Evolutionary conservation across 2,113 vertebrate species (phyloP).

Genomic region (Parus major): DNA sequence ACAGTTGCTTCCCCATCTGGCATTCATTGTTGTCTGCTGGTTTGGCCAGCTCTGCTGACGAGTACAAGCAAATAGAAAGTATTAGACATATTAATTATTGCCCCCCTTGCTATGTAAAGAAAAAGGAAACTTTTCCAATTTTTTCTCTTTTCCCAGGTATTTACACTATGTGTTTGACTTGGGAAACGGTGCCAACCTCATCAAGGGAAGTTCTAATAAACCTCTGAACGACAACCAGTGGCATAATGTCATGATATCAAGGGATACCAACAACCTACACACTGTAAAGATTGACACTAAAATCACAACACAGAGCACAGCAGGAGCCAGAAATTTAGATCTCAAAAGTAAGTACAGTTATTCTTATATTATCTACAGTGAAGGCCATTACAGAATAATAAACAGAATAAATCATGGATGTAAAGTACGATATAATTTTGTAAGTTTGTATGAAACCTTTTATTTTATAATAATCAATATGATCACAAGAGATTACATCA

Average conservation of each 20-base stretch:
- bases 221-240: slow-evolving; percentile 97
- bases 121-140: slow-evolving; percentile 51
- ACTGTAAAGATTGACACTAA: slow-evolving; percentile 97
- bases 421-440: not conserved
- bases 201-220: slow-evolving; percentile 97
- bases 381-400: not conserved
- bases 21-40: not conserved
- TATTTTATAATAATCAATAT: not conserved
- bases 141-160: slow-evolving; percentile 77
- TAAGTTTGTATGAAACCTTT: not conserved
- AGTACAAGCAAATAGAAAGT: not conserved
- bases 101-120: not conserved
- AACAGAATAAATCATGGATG: not conserved
- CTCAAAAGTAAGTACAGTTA: slow-evolving; percentile 88
- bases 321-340: slow-evolving; percentile 94
- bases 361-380: not conserved
- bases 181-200: slow-evolving; percentile 95
- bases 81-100: not conserved
- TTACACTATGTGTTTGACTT: slow-evolving; percentile 96
- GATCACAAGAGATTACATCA: not conserved
- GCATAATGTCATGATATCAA: slow-evolving; percentile 97
- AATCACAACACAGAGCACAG: slow-evolving; percentile 92
- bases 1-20: not conserved
- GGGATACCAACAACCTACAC: slow-evolving; percentile 95
- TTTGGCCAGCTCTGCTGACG: not conserved